phyloP scores from a whole-genome alignment of 2,888 invertebrate genomes.

The Globia sparganii region DNA sequence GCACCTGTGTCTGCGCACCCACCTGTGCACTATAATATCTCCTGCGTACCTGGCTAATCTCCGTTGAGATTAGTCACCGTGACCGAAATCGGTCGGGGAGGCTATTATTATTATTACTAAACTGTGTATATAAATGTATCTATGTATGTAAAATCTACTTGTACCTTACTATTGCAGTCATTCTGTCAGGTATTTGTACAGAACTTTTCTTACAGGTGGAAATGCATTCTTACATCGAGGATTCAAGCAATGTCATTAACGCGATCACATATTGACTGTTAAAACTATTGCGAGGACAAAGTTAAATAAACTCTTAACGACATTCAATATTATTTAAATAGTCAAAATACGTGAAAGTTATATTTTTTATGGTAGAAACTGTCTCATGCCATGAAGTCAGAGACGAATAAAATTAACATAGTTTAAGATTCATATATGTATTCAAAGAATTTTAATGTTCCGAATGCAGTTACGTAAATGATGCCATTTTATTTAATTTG shows the following conservation, averaged over 20 bases:
- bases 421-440: conserved; percentile 32
- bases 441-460: conserved; percentile 52
- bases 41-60: no score
- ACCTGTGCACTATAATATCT: no score
- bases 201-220: not conserved
- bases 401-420: conserved; percentile 60
- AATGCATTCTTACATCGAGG: not conserved
- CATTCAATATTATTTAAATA: conserved; percentile 26
- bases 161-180: not conserved
- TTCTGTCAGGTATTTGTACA: not conserved
- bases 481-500: conserved; percentile 47
- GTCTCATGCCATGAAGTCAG: conserved; percentile 43
- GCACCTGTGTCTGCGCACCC: no score
- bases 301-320: conserved; percentile 22
- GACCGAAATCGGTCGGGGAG: no score
- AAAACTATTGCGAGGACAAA: conserved; percentile 4
- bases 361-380: conserved; percentile 59
- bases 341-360: conserved; percentile 58
- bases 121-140: not conserved
- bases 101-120: no score
- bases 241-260: not conserved
- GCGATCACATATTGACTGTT: not conserved
- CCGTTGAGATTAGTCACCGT: no score
- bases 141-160: not conserved
- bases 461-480: conserved; percentile 51